A percentile compares a stretch with the other conserved stretches of the same genome.
These are phyloP conservation scores for Harpagus bidentatus DNA, from an alignment of 2,113 vertebrate species.

Conservation along the genomic window DNA sequence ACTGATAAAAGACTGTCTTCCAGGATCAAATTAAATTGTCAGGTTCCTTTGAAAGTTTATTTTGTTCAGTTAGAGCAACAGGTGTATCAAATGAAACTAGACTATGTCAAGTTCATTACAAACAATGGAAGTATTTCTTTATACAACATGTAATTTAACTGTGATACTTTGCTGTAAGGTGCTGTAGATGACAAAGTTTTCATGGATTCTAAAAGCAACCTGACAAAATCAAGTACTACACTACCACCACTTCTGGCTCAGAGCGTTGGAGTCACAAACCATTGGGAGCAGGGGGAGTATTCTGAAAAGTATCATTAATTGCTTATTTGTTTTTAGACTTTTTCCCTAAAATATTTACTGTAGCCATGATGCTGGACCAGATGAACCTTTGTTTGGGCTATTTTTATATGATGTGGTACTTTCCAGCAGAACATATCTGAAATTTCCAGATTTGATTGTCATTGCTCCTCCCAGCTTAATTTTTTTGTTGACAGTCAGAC, in stretches of 20 bases:
- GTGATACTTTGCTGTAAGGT: neutral
- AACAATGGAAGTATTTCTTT: neutral
- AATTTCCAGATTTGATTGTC: neutral
- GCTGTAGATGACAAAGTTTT: neutral
- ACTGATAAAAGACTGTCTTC: neutral
- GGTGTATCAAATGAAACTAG: neutral
- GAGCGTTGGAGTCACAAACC: neutral
- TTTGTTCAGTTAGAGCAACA: neutral
- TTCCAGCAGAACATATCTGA: neutral
- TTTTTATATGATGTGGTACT: neutral
- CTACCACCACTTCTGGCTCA: neutral
- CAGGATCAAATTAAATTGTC: neutral
- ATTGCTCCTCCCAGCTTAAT: neutral
- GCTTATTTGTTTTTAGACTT: neutral
- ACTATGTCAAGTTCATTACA: neutral
- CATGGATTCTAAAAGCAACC: neutral
- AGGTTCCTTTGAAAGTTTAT: neutral
- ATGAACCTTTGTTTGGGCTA: neutral
- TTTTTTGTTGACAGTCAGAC: neutral
- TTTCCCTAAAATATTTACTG: neutral
- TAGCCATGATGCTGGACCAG: neutral
- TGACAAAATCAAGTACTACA: neutral
- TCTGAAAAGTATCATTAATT: neutral
- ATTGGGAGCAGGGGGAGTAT: neutral
- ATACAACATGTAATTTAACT: neutral